Percentiles rank a stretch among this genome's conserved stretches.
These are phyloP conservation scores for Bubo blakistoni DNA, from an alignment of 2,113 vertebrate genomes.

Conservation along the genomic window DNA sequence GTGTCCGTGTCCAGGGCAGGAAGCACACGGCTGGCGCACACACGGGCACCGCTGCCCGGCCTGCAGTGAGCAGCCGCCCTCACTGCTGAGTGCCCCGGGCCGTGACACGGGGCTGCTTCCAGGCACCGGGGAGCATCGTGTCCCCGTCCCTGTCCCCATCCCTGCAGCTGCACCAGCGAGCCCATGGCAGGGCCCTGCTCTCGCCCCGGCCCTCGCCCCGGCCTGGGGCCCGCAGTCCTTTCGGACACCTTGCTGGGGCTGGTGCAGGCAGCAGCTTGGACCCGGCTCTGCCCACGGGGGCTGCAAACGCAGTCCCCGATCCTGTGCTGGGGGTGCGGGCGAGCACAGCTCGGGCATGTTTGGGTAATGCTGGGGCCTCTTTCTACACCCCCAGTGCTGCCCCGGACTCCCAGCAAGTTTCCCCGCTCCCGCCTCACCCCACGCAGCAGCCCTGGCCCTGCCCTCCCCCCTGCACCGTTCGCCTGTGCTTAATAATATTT, in stretches of 20 bases:
- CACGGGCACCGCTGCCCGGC: background rate
- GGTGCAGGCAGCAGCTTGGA: background rate
- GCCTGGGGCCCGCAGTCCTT: background rate
- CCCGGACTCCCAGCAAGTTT: background rate
- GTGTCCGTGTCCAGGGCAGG: background rate
- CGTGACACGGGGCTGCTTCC: background rate
- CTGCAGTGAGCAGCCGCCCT: background rate
- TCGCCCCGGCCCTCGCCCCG: fast-evolving
- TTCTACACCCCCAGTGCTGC: background rate
- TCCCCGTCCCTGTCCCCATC: background rate
- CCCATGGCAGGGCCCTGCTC: background rate
- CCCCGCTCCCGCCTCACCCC: background rate
- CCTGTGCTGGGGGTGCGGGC: background rate
- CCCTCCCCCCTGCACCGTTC: background rate
- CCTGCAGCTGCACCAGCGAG: background rate
- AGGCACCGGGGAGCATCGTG: fast-evolving
- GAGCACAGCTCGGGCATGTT: fast-evolving
- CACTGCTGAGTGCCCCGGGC: background rate
- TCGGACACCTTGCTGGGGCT: fast-evolving
- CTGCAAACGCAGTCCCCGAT: background rate
- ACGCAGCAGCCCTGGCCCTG: fast-evolving
- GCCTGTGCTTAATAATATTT: background rate
- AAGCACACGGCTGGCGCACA: fast-evolving
- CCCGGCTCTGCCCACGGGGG: fast-evolving
- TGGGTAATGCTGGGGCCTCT: background rate